Conservation (phyloP, 2,797 vertebrate species). For the Hypotaenidia okinawae region DNA sequence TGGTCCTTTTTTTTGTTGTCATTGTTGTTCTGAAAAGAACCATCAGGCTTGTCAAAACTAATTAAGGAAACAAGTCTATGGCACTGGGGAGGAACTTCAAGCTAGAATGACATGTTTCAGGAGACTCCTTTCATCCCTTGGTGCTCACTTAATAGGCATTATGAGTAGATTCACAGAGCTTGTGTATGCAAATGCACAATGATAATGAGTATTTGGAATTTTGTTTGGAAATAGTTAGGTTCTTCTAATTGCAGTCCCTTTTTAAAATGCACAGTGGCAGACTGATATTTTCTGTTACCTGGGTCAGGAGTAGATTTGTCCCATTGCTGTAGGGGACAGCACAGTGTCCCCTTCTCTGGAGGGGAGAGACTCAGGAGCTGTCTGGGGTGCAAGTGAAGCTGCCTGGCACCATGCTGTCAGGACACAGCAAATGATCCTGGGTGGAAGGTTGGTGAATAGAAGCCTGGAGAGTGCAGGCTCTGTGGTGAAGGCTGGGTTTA, state of each 20-base stretch:
- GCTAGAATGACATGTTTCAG: constrained; percentile 19
- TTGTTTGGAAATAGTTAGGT: neutral
- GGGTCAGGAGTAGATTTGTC: neutral
- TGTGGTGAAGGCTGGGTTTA: neutral
- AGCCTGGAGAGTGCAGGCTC: neutral
- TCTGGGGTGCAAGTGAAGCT: neutral
- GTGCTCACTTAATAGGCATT: neutral
- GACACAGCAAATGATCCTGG: neutral
- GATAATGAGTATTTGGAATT: neutral
- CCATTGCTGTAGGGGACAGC: neutral
- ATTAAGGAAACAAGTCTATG: constrained; percentile 40
- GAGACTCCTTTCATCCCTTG: neutral
- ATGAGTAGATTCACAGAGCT: neutral
- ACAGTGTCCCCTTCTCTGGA: neutral
- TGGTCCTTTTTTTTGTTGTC: neutral
- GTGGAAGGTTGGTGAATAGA: neutral
- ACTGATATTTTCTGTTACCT: neutral
- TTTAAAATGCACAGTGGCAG: neutral
- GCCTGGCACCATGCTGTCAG: neutral
- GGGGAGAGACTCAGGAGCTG: neutral
- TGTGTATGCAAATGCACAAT: neutral
- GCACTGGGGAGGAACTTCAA: neutral
- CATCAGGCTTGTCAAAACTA: constrained; percentile 53
- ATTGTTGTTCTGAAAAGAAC: constrained; percentile 21
- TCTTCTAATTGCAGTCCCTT: neutral